Evolutionary conservation across 1,140 invertebrate species (phyloP).

Genomic region (Brachionus koreanus): DNA sequence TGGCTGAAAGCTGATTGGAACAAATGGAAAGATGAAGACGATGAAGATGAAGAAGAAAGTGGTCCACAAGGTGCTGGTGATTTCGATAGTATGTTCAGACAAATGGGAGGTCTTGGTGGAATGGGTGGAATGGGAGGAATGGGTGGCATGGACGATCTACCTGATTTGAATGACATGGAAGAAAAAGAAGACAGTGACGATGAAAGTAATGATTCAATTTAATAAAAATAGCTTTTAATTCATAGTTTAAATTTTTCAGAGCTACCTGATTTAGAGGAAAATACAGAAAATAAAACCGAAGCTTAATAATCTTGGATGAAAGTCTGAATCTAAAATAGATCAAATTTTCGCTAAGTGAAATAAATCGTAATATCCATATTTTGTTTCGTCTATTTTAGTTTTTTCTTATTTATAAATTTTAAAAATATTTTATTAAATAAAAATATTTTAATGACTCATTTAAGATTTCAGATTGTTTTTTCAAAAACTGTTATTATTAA

Average conservation of each 20-base stretch:
- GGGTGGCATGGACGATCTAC: slow-evolving; percentile 45
- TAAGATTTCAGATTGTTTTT: background rate
- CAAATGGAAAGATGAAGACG: slow-evolving; percentile 92
- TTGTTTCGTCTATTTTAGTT: slow-evolving; percentile 29
- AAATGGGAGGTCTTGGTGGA: slow-evolving; percentile 47
- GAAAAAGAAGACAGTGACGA: slow-evolving; percentile 44
- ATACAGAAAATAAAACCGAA: slow-evolving; percentile 29
- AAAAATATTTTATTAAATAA: background rate
- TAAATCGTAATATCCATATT: background rate
- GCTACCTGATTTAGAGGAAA: slow-evolving; percentile 41
- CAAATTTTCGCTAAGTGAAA: background rate
- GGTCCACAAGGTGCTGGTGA: background rate
- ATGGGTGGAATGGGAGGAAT: background rate
- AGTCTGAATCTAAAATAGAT: background rate
- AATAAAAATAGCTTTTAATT: background rate
- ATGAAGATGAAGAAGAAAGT: slow-evolving; percentile 62
- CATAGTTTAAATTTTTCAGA: background rate
- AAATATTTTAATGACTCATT: background rate
- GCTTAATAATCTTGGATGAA: background rate
- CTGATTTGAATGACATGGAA: slow-evolving; percentile 56
- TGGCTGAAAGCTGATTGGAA: slow-evolving; percentile 96
- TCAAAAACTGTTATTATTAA: too few species aligned
- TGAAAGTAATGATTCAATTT: slow-evolving; percentile 18
- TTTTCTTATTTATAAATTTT: slow-evolving; percentile 27
- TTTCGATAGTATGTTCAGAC: slow-evolving; percentile 43